These are phyloP conservation scores for Calidris pugnax DNA, from an alignment of 2,113 vertebrate genomes.

Conservation along the genomic window DNA sequence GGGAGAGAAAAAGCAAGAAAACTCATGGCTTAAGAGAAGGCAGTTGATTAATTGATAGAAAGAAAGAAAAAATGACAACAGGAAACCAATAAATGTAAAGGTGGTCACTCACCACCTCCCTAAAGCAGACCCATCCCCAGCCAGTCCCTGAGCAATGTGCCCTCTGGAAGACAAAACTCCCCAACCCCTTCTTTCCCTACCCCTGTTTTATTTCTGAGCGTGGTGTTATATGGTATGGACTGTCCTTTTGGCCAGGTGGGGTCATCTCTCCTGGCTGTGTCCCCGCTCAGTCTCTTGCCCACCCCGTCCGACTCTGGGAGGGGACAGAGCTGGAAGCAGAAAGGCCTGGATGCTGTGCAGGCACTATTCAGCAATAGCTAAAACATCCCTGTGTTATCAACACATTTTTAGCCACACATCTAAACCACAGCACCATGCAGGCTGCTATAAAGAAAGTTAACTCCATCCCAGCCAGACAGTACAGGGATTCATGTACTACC, in stretches of 20 bases:
- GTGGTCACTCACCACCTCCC: background rate
- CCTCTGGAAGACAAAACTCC: background rate
- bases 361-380: background rate
- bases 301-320: background rate
- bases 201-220: background rate
- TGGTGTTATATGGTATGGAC: background rate
- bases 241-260: background rate
- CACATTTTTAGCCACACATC: background rate
- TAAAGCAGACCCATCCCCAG: background rate
- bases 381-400: background rate
- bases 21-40: background rate
- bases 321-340: background rate
- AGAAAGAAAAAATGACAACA: background rate
- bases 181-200: background rate
- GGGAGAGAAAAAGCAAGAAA: background rate
- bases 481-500: background rate
- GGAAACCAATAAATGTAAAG: background rate
- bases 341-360: background rate
- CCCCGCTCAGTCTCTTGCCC: background rate
- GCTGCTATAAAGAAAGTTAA: background rate
- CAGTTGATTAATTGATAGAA: background rate
- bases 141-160: fast-evolving
- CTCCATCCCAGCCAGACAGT: background rate
- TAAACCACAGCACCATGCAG: background rate
- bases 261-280: background rate